phyloP scores from a whole-genome alignment of 2,888 invertebrate species.

The Cynaeus angustus region DNA sequence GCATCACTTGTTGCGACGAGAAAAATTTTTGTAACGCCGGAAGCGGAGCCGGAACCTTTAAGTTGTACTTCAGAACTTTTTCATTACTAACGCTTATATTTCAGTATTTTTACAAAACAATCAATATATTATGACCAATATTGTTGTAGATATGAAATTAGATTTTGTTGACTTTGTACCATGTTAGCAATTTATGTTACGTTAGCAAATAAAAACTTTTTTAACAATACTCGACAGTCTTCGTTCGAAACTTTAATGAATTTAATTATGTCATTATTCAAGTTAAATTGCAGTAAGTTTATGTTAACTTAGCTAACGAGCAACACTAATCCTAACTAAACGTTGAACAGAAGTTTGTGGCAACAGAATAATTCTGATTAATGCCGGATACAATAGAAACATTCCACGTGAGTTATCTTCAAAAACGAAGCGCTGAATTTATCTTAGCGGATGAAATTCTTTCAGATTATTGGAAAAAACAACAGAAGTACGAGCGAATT shows the following conservation, averaged over 20 bases:
- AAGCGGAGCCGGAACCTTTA: slow-evolving; percentile 67
- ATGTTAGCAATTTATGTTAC: not conserved
- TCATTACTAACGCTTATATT: not conserved
- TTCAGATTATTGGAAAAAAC: too few relatives aligned
- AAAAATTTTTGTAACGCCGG: slow-evolving; percentile 86
- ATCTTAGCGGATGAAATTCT: too few relatives aligned
- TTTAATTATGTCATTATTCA: slow-evolving; percentile 8
- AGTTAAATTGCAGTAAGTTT: slow-evolving; percentile 9
- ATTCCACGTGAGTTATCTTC: not conserved
- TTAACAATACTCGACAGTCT: not conserved
- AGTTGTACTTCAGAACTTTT: not conserved
- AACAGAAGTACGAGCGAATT: slow-evolving; percentile 6
- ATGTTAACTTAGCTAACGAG: not conserved
- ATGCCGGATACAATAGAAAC: not conserved
- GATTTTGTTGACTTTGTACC: slow-evolving; percentile 1
- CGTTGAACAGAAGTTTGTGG: not conserved
- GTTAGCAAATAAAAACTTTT: slow-evolving; percentile 3
- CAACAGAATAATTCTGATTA: not conserved
- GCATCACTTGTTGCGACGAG: slow-evolving; percentile 89
- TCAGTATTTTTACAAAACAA: slow-evolving; percentile 14
- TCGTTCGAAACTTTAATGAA: not conserved
- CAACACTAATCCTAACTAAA: slow-evolving; percentile 1
- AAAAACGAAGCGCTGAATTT: too few relatives aligned
- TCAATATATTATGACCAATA: slow-evolving; percentile 11
- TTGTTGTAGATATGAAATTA: not conserved